Evolutionary conservation across 2,888 invertebrate genomes (phyloP).

Genomic region (Drosophila affinis): DNA sequence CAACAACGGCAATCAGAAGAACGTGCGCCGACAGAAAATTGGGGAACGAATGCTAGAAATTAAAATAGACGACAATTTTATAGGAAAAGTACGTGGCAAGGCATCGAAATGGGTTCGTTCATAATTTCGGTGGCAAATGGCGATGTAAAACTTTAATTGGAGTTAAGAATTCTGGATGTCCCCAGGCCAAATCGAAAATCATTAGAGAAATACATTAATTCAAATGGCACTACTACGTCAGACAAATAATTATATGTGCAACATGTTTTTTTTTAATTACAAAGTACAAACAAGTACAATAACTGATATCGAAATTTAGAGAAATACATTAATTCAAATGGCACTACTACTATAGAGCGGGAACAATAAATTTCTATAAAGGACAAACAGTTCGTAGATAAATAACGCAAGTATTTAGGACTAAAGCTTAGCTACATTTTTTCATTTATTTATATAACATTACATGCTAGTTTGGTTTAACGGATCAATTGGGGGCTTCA

Average conservation of each 20-base stretch:
- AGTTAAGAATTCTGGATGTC: neutral
- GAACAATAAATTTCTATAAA: no score
- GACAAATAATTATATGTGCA: no score
- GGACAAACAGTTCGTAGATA: no score
- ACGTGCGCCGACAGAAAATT: conserved; percentile 48
- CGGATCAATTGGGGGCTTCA: no score
- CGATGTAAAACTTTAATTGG: conserved; percentile 43
- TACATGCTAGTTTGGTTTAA: no score
- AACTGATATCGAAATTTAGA: no score
- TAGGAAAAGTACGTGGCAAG: conserved; percentile 53
- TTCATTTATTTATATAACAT: conserved; percentile 10
- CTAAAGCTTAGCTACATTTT: conserved; percentile 27
- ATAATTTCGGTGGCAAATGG: conserved; percentile 29
- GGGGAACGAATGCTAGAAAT: conserved; percentile 42
- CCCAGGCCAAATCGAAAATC: neutral
- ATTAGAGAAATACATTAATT: neutral
- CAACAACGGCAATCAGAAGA: conserved; percentile 2
- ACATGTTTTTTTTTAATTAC: no score
- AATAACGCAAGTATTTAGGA: no score
- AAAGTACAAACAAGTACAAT: no score
- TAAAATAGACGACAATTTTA: conserved; percentile 52
- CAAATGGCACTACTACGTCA: no score
- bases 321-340: no score
- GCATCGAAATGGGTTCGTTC: conserved; percentile 38
- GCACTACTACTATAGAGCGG: no score